Conservation (phyloP, 2,113 vertebrate genomes). For the Anhinga anhinga region DNA sequence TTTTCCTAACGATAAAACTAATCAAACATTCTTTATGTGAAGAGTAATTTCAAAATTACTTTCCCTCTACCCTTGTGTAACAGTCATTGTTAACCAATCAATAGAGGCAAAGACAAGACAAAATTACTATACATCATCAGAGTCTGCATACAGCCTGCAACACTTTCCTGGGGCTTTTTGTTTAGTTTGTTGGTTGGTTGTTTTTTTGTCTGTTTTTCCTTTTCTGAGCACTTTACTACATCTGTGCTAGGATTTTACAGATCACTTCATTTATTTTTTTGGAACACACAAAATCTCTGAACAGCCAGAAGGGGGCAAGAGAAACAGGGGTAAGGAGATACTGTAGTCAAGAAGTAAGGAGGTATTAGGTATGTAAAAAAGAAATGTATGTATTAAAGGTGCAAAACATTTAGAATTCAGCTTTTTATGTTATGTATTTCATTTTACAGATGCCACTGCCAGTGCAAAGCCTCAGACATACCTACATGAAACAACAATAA, state of each 20-base stretch:
- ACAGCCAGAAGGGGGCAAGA: not conserved
- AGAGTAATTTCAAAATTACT: not conserved
- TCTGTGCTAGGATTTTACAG: not conserved
- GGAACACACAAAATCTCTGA: not conserved
- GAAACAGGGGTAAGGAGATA: not conserved
- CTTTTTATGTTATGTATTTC: not conserved
- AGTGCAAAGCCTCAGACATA: not conserved
- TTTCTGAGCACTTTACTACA: not conserved
- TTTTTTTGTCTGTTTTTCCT: not conserved
- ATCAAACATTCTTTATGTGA: not conserved
- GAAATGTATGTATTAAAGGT: not conserved
- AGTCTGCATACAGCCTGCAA: not conserved
- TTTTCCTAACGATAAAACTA: not conserved
- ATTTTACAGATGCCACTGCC: not conserved
- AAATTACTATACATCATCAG: not conserved
- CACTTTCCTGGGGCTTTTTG: accelerated
- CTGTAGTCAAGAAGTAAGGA: not conserved
- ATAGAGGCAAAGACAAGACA: not conserved
- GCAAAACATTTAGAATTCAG: not conserved
- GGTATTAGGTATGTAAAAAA: not conserved
- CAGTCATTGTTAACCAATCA: not conserved
- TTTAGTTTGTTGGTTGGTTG: not conserved
- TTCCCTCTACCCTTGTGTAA: not conserved
- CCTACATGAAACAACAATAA: not conserved
- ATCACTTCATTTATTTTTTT: not conserved